These are phyloP conservation scores for Aurelia sp. DNA, from an alignment of 30 jellyfish, hydroid and myxozoan genomes.

Conservation along the genomic window DNA sequence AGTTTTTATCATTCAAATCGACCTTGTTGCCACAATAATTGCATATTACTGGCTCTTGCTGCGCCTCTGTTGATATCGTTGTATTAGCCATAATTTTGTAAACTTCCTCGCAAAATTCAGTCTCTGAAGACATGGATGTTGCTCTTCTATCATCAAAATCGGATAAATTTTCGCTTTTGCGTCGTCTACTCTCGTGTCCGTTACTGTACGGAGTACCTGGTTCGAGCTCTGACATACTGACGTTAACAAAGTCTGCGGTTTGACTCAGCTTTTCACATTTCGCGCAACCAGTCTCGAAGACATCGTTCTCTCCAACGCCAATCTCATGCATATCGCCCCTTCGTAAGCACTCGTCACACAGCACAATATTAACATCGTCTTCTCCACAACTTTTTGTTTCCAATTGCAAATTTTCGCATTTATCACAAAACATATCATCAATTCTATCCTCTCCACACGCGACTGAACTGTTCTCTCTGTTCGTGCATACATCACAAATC, in stretches of 20 bases:
- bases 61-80: background rate
- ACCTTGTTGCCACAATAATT: conserved; percentile 90
- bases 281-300: conserved; percentile 48
- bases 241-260: conserved; percentile 21
- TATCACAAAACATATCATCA: conserved; percentile 41
- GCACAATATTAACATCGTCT: conserved; percentile 54
- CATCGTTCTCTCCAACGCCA: conserved; percentile 82
- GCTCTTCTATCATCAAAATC: conserved; percentile 11
- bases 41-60: conserved; percentile 74
- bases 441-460: conserved; percentile 67
- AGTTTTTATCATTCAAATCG: conserved; percentile 62
- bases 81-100: conserved; percentile 64
- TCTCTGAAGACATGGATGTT: conserved; percentile 29
- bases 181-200: background rate
- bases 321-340: conserved; percentile 19
- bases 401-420: conserved; percentile 22
- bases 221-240: conserved; percentile 23
- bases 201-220: conserved; percentile 1
- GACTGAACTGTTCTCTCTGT: conserved; percentile 21
- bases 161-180: background rate
- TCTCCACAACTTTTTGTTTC: conserved; percentile 86
- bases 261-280: conserved; percentile 20
- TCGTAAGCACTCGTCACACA: conserved; percentile 67
- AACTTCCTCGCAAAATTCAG: conserved; percentile 72
- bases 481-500: conserved; percentile 80